Evolutionary conservation across 2,888 invertebrate species (phyloP).

Genomic region (Sesia apiformis): DNA sequence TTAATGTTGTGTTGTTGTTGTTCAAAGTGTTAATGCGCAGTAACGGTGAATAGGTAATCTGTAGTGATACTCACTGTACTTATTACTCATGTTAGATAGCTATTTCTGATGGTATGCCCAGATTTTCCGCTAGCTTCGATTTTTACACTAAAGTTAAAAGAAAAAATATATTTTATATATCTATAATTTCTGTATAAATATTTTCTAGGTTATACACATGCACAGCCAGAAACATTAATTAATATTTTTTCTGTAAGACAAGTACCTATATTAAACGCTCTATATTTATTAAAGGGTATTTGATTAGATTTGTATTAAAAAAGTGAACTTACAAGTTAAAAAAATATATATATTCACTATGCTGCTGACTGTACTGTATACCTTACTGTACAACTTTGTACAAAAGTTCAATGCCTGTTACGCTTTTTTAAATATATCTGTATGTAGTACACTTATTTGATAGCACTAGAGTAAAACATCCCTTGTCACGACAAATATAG

Average conservation of each 20-base stretch:
- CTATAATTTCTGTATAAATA: no score
- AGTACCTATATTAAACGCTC: no score
- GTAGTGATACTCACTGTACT: conserved; percentile 47
- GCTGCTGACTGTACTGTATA: no score
- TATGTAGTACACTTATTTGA: no score
- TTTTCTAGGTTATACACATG: background rate
- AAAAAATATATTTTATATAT: conserved; percentile 13
- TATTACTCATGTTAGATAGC: conserved; percentile 38
- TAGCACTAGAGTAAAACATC: no score
- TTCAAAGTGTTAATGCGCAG: no score
- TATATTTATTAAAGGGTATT: no score
- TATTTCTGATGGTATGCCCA: conserved; percentile 33
- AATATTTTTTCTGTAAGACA: background rate
- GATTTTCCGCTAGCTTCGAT: conserved; percentile 37
- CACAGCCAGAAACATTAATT: background rate
- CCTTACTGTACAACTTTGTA: conserved; percentile 48
- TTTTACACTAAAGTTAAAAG: conserved; percentile 50
- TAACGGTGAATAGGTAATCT: background rate
- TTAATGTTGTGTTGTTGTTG: no score
- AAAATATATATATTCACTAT: no score
- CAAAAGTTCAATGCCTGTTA: conserved; percentile 56
- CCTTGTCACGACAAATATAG: no score
- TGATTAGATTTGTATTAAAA: no score
- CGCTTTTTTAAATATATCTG: conserved; percentile 1
- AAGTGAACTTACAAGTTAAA: no score